Percentiles rank a stretch among this genome's conserved stretches.
These are phyloP conservation scores for Dinomys branickii DNA, from an alignment of 2,113 vertebrate species.

Conservation along the genomic window DNA sequence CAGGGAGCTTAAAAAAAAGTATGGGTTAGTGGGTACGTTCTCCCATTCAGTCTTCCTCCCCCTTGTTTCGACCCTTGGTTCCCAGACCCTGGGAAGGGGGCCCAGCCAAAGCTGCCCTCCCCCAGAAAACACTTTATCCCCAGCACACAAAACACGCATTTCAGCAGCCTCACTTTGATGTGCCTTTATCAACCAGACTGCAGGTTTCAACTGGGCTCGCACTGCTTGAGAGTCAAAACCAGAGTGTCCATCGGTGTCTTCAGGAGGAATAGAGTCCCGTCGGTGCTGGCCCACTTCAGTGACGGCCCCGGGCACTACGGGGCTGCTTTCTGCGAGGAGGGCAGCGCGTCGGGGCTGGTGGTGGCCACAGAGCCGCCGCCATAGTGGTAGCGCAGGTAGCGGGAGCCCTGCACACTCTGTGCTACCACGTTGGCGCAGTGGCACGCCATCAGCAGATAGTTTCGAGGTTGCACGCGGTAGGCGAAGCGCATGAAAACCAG, in stretches of 20 bases:
- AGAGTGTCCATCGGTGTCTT: neutral
- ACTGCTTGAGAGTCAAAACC: conserved; percentile 21
- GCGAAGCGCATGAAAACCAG: conserved; percentile 68
- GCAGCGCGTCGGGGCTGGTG: neutral
- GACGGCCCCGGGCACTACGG: neutral
- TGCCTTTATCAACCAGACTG: conserved; percentile 28
- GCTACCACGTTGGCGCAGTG: conserved; percentile 62
- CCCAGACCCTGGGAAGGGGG: neutral
- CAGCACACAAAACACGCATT: neutral
- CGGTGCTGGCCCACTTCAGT: neutral
- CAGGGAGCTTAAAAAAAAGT: neutral
- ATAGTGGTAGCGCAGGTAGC: neutral
- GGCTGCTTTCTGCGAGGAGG: neutral
- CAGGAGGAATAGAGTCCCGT: neutral
- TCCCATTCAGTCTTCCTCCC: neutral
- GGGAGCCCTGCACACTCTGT: conserved; percentile 24
- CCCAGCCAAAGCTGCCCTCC: neutral
- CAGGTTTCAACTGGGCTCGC: conserved; percentile 25
- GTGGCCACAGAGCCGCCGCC: fast-evolving
- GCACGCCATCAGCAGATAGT: conserved; percentile 61
- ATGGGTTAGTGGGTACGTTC: neutral
- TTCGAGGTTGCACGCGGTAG: conserved; percentile 66
- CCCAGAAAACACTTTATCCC: neutral
- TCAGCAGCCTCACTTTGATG: neutral
- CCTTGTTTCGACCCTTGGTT: neutral